These are phyloP conservation scores for Epizoanthus ramosus DNA, from an alignment of 92 coral and sea anemone species.

Conservation along the genomic window DNA sequence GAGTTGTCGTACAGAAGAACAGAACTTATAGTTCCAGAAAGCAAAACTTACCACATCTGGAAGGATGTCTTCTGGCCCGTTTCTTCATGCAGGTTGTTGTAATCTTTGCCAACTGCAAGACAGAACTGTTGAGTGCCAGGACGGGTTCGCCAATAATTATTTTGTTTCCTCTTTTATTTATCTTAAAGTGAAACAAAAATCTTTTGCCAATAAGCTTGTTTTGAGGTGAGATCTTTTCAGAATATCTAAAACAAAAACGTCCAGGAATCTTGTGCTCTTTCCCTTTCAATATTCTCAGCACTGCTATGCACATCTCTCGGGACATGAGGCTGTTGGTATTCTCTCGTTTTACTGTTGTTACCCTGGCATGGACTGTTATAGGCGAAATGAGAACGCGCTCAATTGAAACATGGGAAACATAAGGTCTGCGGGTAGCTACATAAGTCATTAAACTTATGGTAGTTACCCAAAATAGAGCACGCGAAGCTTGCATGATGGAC, in stretches of 20 bases:
- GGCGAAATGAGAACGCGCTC: constrained; percentile 18
- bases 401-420: neutral
- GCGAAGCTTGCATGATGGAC: constrained; percentile 14
- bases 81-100: constrained; percentile 12
- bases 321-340: neutral
- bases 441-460: neutral
- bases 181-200: constrained; percentile 25
- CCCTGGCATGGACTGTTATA: constrained; percentile 7
- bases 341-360: constrained; percentile 7
- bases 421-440: neutral
- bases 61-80: constrained; percentile 38
- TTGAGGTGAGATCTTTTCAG: neutral
- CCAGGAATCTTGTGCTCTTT: neutral
- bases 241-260: constrained; percentile 26
- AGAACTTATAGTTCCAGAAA: neutral
- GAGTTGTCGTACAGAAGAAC: neutral
- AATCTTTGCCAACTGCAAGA: constrained; percentile 22
- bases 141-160: constrained; percentile 16
- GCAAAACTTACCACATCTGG: constrained; percentile 39
- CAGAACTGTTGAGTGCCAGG: constrained; percentile 6
- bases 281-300: constrained; percentile 20
- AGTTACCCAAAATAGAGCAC: constrained; percentile 18
- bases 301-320: constrained; percentile 9
- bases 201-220: neutral
- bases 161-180: constrained; percentile 6